A percentile compares a stretch with the other conserved stretches of the same genome.
phyloP scores from a whole-genome alignment of 2,113 vertebrate species.

The Nymphicus hollandicus region DNA sequence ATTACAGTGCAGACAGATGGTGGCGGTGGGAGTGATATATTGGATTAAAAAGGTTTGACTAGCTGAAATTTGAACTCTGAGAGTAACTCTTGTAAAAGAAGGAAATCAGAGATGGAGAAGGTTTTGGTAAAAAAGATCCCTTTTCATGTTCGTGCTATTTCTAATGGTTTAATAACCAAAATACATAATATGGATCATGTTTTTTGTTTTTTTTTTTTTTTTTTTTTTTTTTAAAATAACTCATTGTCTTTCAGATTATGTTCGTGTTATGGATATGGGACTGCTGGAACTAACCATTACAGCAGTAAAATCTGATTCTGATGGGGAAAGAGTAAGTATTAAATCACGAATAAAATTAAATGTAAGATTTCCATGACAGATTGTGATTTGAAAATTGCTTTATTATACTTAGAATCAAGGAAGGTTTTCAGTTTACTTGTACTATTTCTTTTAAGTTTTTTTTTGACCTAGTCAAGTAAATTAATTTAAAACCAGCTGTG shows the following conservation, averaged over 20 bases:
- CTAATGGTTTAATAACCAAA: neutral
- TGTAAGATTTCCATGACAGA: neutral
- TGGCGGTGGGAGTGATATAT: neutral
- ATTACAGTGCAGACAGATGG: neutral
- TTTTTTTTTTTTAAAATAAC: neutral
- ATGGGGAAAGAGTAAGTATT: slow-evolving; percentile 83
- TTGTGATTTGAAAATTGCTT: neutral
- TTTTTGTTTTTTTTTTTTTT: neutral
- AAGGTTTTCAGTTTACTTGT: neutral
- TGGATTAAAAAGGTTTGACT: neutral
- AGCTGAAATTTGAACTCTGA: neutral
- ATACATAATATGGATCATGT: neutral
- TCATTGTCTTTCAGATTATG: slow-evolving; percentile 83
- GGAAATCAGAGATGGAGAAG: neutral
- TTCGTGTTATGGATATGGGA: slow-evolving; percentile 97
- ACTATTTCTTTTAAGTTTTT: neutral
- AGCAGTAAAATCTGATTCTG: slow-evolving; percentile 83
- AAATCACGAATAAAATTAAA: slow-evolving; percentile 4
- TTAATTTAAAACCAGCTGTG: neutral
- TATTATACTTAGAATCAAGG: neutral
- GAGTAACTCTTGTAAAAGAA: neutral
- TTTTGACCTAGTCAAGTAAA: neutral
- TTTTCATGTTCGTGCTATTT: neutral
- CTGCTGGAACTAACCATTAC: slow-evolving; percentile 93
- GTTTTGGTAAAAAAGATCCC: neutral